Base-by-base conservation (phyloP, 2,113 vertebrate species). In the Chaetorhynchus papuensis region DNA sequence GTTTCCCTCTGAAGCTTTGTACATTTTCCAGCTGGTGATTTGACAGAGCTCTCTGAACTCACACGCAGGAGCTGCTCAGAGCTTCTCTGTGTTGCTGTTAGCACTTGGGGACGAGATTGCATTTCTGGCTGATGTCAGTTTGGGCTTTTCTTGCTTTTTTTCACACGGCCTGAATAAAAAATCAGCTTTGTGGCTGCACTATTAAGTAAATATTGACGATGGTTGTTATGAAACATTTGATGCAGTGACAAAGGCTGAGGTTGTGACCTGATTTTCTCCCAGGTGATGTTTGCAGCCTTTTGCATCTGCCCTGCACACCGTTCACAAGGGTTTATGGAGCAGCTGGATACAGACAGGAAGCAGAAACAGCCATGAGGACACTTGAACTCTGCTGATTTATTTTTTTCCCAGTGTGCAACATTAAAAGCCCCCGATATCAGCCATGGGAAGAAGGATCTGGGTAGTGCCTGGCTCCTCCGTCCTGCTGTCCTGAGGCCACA, bases 11-110 rank as follows among this genome's bases (percentile, higher is more conserved):
- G 76, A 19, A 65, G 76, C 68, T 35, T 9, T n/a, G 60, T 69
- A 42, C 52, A 10, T 87, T 81, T 89, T 83, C 49, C 80, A 94
- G 93, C 47, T 83, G 44, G 17, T 16, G 83, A 68, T 70, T 86
- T 89, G 80, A 86, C 45, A 59, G 84, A 69, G 52, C 60, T 61
- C 68, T 77, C 63, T 52, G 75, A 78, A 77, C 81, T 77, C n/a
- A 1, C 1, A 3, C 76, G 91, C 45, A 47, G 84, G 76, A 53
- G 56, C 68, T 53, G 71, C 68, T 23, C 80, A 53, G 37, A 66
- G 64, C 27, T 41, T 44, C 63, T 66, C 83, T 24, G 33, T 44
- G 63, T 53, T 87, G 63, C 53, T 89, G 17, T n/a, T 42, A 7
- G 4, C 63, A 22, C 61, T 79, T 33, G 64, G 45, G 83, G 42